Base-by-base conservation (phyloP, 2,888 invertebrate species). In the Falcaria lacertinaria region DNA sequence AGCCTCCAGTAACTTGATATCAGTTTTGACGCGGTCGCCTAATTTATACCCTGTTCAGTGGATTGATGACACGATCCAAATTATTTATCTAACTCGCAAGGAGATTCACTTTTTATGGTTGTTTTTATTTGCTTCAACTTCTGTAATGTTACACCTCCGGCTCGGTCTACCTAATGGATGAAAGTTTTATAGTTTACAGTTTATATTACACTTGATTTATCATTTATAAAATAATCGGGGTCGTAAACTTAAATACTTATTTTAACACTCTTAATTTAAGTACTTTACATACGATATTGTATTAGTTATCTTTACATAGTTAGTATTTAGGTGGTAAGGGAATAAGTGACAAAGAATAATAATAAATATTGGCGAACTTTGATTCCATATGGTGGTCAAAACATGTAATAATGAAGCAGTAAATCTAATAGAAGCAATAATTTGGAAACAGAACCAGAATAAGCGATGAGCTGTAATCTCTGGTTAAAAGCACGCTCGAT, bases 1-100 rank as follows among this genome's bases (percentile, higher is more conserved):
- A 57, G 60, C 51, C 61, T 59, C 57, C 57, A 58, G 80, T 74
- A 81, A 81, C 65, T 48, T 58, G 79, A 81, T 74, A 76, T 49
- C 40, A 48, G 60, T 59, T 69, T 74, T 73, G 72, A 77, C 68
- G 64, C 69, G 55, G 63, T 53, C 65, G 52, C 66, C 63, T 75
- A 82, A 87, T 84, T 87, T 87, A 87, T 76, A 69, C 28, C 28
- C 28, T 11, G 69, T 66, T 57, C 64, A 68, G 66, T 68, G 67
- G 84, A 87, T 87, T 86, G 85, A 88, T 86, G 81, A 79, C 74
- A 68, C 64, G 61, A 59, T 64, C 61, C 57, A 78, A 69, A 76
- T 80, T 77, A 80, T 82, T 83, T 81, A 82, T 83, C 69, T 72
- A 65, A 69, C 56, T 62, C 58, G 57, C 54, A 60, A 60, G 50